Base-by-base conservation (phyloP, 37 sponge, comb jelly and placozoan genomes). In the Haliclona indistincta region DNA sequence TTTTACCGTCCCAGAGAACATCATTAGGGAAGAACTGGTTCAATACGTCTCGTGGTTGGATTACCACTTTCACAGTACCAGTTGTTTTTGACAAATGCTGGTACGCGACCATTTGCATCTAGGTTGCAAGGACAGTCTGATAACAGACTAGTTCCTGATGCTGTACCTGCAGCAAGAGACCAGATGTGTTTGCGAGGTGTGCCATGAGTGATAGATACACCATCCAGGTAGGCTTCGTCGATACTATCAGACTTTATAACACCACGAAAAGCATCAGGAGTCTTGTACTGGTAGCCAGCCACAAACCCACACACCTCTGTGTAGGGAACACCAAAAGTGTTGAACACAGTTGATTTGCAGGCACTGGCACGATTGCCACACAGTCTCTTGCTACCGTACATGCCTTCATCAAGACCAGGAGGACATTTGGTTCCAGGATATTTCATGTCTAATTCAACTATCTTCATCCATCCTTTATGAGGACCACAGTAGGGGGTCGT, bases 1-100 rank as follows among this genome's bases (percentile, higher is more conserved):
- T 39, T 28, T 15, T 40, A 2, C 68, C 56, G 37, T 77, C 68
- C 78, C 78, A 77, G 0, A 77, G 67, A 17, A 54, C 67, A 33
- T 66, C 56, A 51, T 25, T 49, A 4, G 53, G 32, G 5, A 25
- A 52, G 7, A 58, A n/a, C n/a, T 58, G n/a, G 11, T 6, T 20
- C 6, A 8, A 6, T n/a, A n/a, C 11, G 6, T 6, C 6, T 25
- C 7, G 60, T 25, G 6, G 6, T 26, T 8, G 60, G n/a, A 28
- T 33, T 54, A 15, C 33, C 63, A 3, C 41, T 28, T 17, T 77
- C 78, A 47, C 78, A 77, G 28, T 66, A 77, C 54, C 66, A 77
- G 38, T 77, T 38, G 22, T 64, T 19, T 17, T 55, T 67, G 0
- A 76, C 76, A 43, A 52, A 76, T 42, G 65, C 11, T 52, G 72